Conservation (phyloP, 2,888 invertebrate species). For the Magallana nippona region DNA sequence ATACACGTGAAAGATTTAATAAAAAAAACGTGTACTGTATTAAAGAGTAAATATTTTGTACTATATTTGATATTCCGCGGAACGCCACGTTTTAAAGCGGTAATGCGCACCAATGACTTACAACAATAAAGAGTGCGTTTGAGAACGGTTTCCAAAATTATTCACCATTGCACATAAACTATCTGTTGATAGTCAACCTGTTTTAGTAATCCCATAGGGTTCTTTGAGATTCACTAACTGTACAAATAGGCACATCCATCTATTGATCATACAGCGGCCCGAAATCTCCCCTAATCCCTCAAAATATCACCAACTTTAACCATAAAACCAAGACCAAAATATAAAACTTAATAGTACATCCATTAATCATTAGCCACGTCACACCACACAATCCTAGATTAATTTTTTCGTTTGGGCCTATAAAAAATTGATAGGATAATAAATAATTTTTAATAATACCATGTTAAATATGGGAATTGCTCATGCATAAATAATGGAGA, state of each 20-base stretch:
- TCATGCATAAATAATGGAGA: constrained; percentile 26
- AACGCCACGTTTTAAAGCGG: no score
- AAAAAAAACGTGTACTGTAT: no score
- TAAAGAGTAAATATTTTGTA: no score
- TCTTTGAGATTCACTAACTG: background rate
- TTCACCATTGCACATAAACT: background rate
- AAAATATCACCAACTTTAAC: constrained; percentile 4
- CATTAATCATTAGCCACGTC: constrained; percentile 15
- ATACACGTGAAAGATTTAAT: no score
- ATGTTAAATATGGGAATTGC: constrained; percentile 19
- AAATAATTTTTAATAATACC: constrained; percentile 28
- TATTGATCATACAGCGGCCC: background rate
- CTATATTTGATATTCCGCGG: no score
- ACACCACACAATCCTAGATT: background rate
- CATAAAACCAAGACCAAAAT: background rate
- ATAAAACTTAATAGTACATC: background rate
- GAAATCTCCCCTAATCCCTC: background rate
- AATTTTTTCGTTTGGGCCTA: constrained; percentile 16
- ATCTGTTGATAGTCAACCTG: no score
- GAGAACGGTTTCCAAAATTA: no score
- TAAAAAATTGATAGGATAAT: constrained; percentile 30
- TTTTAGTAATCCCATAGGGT: background rate
- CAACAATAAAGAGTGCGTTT: no score
- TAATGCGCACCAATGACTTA: no score
- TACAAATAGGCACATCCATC: background rate